Base-by-base conservation (phyloP, 2,113 vertebrate genomes). In the Setophaga coronata region DNA sequence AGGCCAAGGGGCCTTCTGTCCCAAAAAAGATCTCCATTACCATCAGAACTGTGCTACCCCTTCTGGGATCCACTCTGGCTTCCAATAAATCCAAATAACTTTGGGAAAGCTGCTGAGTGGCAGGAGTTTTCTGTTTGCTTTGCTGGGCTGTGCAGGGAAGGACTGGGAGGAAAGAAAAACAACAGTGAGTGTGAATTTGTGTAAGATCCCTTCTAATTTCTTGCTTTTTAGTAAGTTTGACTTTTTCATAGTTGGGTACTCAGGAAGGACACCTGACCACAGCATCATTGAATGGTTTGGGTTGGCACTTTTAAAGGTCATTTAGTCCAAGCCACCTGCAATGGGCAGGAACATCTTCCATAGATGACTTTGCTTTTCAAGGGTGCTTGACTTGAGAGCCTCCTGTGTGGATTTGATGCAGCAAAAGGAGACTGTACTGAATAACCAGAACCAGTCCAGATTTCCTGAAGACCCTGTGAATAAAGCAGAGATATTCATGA, bases 221-320 rank as follows among this genome's bases (percentile, higher is more conserved):
- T 80, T 83, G 18, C 51, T 58, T 38, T 38, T 38, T 38, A 4
- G 4, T 38, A 38, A 38, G 36, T 38, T 38, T 24, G 8, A 38
- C 4, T 57, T 87, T 62, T 61, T 62, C 11, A n/a, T 16, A 9
- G 25, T 45, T 70, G 47, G 8, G 3, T 91, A 8, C 12, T 65
- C 3, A 2, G 23, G 47, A 36, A 80, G 31, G 45, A 76, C 57
- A 28, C 5, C 0, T 42, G 34, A n/a, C 14, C 16, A 5, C 1
- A 24, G 20, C 40, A 21, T 42, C 26, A 15, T 4, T 20, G 79
- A 12, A 18, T 33, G 24, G 45, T 66, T 78, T 89, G 36, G 4
- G 12, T 17, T 62, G 67, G 18, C 24, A 56, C 13, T 51, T 80
- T 62, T 33, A 40, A 50, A 89, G 14, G 12, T 10, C 20, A 19